Evolutionary conservation across 2,888 invertebrate species (phyloP), one percentile per base, ranked within the genome.

Genomic region (Tenthredo amoena): DNA sequence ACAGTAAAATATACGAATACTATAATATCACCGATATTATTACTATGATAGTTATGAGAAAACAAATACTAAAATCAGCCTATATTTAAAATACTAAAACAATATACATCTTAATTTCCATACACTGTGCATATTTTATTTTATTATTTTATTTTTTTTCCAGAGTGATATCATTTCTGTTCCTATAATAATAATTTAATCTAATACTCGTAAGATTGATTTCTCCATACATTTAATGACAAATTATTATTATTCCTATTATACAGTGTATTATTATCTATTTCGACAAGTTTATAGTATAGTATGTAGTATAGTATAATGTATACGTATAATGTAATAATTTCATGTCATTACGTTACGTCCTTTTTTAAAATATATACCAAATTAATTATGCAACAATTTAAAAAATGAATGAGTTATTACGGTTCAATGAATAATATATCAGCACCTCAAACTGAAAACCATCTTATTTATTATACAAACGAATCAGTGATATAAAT

Each of bases 131-230:
- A 71, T 71, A 71, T n/a, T 50, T 50, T 18, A 0, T 18, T 18
- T 55, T 55, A n/a, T n/a, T 55, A n/a, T 55, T 55, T 55, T 1
- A 31, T 68, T 43, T 12, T 43, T 21, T 21, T 74, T 55, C 34
- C 77, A 55, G 50, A 77, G 77, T 55, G 77, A 77, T 47, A 47
- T 77, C 37, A 50, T 77, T 77, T 77, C 77, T 55, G 77, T 77
- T 77, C 77, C 77, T 77, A 77, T 77, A 55, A 43, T 50, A 76
- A 31, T 55, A 47, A 47, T 12, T 47, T 47, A 47, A 77, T 77
- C 40, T 55, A 79, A 55, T 55, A 79, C 58, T 79, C 55, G 18
- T 37, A 79, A 79, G 79, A 79, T 79, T 79, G 55, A 58, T 79
- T 79, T 55, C 50, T 79, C 9, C 58, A 31, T 6, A 79, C n/a